Evolutionary conservation across 1,140 invertebrate species (phyloP), one percentile per base, ranked within the genome.

Genomic region (Trichonephila clavata): DNA sequence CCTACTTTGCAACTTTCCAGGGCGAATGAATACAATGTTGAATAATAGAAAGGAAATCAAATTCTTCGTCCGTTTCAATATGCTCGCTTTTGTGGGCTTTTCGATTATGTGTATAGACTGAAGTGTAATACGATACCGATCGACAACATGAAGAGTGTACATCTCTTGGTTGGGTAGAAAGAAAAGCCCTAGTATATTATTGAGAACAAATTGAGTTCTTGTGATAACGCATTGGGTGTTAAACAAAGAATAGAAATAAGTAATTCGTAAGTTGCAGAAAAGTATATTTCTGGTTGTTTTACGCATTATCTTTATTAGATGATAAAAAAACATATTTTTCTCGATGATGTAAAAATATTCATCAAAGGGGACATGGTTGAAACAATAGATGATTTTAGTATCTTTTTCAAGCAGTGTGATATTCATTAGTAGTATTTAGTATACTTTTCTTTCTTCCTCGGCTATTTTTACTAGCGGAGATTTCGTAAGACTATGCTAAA

Each of bases 41-140:
- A 77, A 77, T 77, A 77, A 77, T 77, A 77, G 71, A 39, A 39
- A 32, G 14, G 71, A 32, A 77, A 27, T 77, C 71, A 77, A 39
- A 18, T 77, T 77, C 68, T 39, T 77, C 27, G 39, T 77, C 0
- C 14, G 71, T 32, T 4, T 27, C 14, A 20, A 27, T 77, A 32
- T 77, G 24, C 27, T 63, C 61, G 61, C 61, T 63, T 18, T 18
- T 20, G 61, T 20, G 61, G 16, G 18, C 0, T 63, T 63, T 50
- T 50, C 50, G 50, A 50, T 50, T 50, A 50, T 63, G 61, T 63
- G 18, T 21, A 21, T 16, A 39, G 32, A 4, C 61, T 63, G 5
- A 50, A 39, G 32, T 39, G 61, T 21, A 63, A 20, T 16, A 3
- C 18, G 14, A 39, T 27, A 39, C 32, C 5, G 32, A 39, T 77